phyloP scores from a whole-genome alignment of 2,113 vertebrate genomes.

The Xiphorhynchus elegans region DNA sequence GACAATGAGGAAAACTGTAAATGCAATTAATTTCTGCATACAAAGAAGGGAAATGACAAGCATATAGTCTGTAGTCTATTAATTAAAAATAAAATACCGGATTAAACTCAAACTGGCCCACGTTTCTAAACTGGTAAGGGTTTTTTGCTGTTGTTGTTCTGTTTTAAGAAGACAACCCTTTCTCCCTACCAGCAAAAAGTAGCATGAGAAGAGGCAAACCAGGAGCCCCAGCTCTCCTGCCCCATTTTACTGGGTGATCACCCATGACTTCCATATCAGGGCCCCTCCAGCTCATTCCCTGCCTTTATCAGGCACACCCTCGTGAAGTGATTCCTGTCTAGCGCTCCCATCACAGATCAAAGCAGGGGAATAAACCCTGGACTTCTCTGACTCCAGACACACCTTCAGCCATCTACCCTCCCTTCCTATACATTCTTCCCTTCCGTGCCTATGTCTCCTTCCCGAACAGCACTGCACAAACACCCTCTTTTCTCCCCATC shows the following conservation, averaged over 20 bases:
- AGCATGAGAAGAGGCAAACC: background rate
- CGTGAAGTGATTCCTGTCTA: background rate
- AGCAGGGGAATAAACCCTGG: background rate
- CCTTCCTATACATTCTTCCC: background rate
- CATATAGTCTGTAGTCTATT: background rate
- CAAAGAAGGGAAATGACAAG: conserved; percentile 54
- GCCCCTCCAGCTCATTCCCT: background rate
- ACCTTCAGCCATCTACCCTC: background rate
- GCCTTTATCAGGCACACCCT: background rate
- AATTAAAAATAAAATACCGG: conserved; percentile 18
- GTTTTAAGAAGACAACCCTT: background rate
- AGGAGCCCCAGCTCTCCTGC: background rate
- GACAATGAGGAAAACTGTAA: conserved; percentile 26
- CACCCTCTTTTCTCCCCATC: background rate
- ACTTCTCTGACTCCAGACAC: background rate
- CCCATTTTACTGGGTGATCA: background rate
- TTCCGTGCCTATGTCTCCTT: background rate
- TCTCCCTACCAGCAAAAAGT: background rate
- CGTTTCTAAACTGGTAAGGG: background rate
- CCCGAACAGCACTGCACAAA: background rate
- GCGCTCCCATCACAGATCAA: background rate
- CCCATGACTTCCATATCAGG: background rate
- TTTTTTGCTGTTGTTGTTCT: background rate
- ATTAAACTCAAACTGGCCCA: background rate
- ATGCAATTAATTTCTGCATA: conserved; percentile 43